Base-by-base conservation (phyloP, 64 coral and sea anemone genomes). In the Astreopora myriophthalma region DNA sequence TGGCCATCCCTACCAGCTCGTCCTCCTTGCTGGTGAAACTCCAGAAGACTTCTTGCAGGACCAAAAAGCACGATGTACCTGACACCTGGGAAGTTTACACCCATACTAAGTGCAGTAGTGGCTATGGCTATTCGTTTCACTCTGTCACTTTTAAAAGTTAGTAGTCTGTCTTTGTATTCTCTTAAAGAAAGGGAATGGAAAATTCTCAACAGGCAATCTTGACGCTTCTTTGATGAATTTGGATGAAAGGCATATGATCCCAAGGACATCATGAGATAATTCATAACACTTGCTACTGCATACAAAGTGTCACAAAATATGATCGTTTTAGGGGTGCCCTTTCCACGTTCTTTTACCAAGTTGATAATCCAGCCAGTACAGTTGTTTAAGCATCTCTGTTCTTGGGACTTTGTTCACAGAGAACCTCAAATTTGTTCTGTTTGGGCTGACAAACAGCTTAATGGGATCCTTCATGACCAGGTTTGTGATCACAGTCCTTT, bases 31-130 rank as follows among this genome's bases (percentile, higher is more conserved):
- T 93, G 91, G 38, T 93, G 91, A 1, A 69, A 37, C 20, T 87
- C 84, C 9, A 93, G 55, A 24, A 93, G 11, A 10, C 79, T 55
- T 57, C 91, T 13, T 3, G 83, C 25, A 49, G 83, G 83, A 32
- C 83, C 83, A 58, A 58, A 93, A 30, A 87, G 58, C 0, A 93
- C 27, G 34, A 93, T 76, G 30, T 79, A 93, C n/a, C 91, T 19
- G 1, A 93, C 73, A 79, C 79, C 16, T 58, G 62, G 60, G 37
- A 79, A 87, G 49, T 93, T 93, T 12, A 86, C 81, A 3, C 84
- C 91, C 91, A 87, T 93, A 30, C 73, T 87, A 17, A 93, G 31
- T 6, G 91, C 91, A 67, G 91, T 19, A 19, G 57, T 48, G 36
- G 91, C 82, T 25, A 93, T 17, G 0, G 70, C 74, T 8, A 87